A percentile compares a stretch with the other conserved stretches of the same genome.
These are phyloP conservation scores for Rhinolophus ferrumequinum DNA, from an alignment of 2,113 vertebrate genomes.

Conservation along the genomic window DNA sequence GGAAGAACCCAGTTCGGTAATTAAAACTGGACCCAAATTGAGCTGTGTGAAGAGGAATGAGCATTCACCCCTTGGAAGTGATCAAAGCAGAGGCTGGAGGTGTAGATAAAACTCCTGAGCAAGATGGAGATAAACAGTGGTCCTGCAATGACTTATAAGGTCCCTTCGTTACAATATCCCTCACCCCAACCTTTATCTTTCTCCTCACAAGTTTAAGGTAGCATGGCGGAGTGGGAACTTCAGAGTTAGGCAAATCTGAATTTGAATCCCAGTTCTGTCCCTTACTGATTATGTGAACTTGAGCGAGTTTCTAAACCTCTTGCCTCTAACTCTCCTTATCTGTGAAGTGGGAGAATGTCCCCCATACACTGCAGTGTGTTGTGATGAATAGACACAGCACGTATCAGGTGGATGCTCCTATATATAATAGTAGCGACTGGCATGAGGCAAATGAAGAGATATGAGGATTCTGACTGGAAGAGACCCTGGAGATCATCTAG, in stretches of 20 bases:
- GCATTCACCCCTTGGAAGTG: not conserved
- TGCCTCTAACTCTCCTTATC: not conserved
- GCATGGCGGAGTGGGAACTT: not conserved
- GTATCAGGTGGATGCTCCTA: not conserved
- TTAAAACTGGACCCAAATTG: not conserved
- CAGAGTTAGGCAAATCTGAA: not conserved
- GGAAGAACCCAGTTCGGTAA: not conserved
- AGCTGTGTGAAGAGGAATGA: not conserved
- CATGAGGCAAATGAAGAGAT: not conserved
- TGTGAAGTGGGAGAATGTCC: not conserved
- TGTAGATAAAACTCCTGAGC: not conserved
- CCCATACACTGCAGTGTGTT: rapidly evolving
- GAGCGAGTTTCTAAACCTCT: not conserved
- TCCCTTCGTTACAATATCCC: rapidly evolving
- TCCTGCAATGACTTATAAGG: too few species aligned
- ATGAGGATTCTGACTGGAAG: not conserved
- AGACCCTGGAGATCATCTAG: not conserved
- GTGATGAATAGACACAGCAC: rapidly evolving
- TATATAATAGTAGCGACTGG: rapidly evolving
- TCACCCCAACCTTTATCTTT: not conserved
- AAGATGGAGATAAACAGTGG: not conserved
- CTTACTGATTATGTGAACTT: not conserved
- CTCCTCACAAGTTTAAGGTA: not conserved
- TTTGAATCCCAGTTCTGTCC: not conserved
- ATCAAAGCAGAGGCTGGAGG: not conserved